Base-by-base conservation (phyloP, 2,888 invertebrate species). In the Leptogaster cylindrica region DNA sequence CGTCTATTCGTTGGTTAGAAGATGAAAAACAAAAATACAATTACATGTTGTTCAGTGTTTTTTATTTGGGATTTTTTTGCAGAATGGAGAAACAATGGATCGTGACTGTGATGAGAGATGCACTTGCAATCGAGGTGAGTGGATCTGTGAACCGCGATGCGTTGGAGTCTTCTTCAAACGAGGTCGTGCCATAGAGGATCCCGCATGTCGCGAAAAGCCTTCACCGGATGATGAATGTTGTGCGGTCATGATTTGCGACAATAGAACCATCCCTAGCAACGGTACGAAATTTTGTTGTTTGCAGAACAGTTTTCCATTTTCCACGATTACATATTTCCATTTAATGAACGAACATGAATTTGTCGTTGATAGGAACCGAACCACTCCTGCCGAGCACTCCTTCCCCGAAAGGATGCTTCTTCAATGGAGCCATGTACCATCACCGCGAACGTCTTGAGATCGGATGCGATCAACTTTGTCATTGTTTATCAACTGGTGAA, bases 21-120 rank as follows among this genome's bases (percentile, higher is more conserved):
- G 63, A n/a, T n/a, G n/a, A n/a, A n/a, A n/a, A n/a, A n/a, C n/a
- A n/a, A n/a, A n/a, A n/a, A n/a, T n/a, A n/a, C n/a, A n/a, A n/a
- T 51, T 55, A 18, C 8, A 8, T n/a, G 3, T 55, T 65, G 25
- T 8, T 65, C 51, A 55, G 61, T 65, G 16, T 69, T 61, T 68
- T 63, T 41, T 12, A 25, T 25, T 41, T 16, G 14, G 39, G 63
- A 46, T 36, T 65, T 31, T 69, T 51, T 71, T 76, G 2, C 71
- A 87, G 87, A 78, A 88, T 58, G 93, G 92, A 1, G 89, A 91
- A 72, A 86, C 84, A 71, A 82, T 92, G 72, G 85, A 88, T 68
- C 84, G 88, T 36, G 90, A 87, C 44, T 94, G 93, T 75, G 90
- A 92, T 66, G 90, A 91, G 71, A 83, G 86, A 1, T 93, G 93